phyloP scores from a whole-genome alignment of 2,888 invertebrate species.

The Chymomyza procnemis region DNA sequence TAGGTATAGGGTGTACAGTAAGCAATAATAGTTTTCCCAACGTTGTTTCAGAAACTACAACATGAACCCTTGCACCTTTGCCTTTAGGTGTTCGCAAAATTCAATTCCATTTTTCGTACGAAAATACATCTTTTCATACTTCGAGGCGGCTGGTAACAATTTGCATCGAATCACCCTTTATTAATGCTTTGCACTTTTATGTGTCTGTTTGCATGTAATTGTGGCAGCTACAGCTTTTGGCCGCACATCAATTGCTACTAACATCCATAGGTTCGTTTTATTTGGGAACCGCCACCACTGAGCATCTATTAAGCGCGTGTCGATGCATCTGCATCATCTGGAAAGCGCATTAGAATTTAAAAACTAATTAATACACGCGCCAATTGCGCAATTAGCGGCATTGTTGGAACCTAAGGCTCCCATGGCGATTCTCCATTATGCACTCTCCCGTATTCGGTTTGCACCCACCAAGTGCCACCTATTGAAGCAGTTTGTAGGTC shows the following conservation, averaged over 20 bases:
- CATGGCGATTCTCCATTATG: background rate
- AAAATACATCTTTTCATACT: no score
- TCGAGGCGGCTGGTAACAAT: no score
- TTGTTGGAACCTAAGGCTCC: background rate
- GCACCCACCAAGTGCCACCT: slow-evolving; percentile 1
- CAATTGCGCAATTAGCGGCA: slow-evolving; percentile 69
- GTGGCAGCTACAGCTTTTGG: background rate
- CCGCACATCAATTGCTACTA: background rate
- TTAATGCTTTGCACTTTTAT: background rate
- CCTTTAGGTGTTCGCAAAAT: no score
- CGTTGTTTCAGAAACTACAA: no score
- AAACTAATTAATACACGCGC: slow-evolving; percentile 70
- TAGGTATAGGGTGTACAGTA: background rate
- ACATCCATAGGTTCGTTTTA: no score
- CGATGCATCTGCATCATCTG: slow-evolving; percentile 45
- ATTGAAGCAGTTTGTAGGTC: slow-evolving; percentile 5
- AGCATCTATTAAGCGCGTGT: background rate
- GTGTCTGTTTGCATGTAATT: slow-evolving; percentile 16
- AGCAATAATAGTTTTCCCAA: no score
- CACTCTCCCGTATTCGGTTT: background rate
- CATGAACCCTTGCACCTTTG: no score
- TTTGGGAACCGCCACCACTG: background rate
- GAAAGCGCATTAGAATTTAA: slow-evolving; percentile 64
- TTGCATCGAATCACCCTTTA: no score
- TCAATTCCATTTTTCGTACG: no score